These are phyloP conservation scores for Beris morrisii DNA, from an alignment of 2,888 invertebrate genomes.

Conservation along the genomic window DNA sequence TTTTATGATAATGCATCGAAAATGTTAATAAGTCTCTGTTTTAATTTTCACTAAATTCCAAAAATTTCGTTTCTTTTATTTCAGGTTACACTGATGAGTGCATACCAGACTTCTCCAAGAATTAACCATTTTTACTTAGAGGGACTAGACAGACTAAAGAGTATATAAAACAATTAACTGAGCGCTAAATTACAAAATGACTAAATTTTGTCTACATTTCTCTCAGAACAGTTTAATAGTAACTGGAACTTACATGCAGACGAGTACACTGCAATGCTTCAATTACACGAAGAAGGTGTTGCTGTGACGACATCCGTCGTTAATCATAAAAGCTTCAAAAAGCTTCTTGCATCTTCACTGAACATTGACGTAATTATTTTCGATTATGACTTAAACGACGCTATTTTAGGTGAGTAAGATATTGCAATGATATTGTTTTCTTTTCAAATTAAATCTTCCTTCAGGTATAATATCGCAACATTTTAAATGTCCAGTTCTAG, in stretches of 20 bases:
- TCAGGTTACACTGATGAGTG: slow-evolving; percentile 16
- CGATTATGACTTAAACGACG: slow-evolving; percentile 38
- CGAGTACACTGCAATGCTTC: slow-evolving; percentile 11
- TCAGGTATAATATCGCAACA: slow-evolving; percentile 18
- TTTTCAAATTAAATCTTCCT: neutral
- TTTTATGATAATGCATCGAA: no score
- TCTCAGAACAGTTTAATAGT: slow-evolving; percentile 12
- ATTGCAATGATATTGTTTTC: neutral
- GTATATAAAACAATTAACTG: slow-evolving; percentile 1
- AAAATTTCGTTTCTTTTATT: neutral
- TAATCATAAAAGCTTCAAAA: slow-evolving; percentile 33
- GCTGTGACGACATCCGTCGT: slow-evolving; percentile 18
- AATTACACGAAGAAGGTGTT: slow-evolving; percentile 32
- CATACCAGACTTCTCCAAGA: slow-evolving; percentile 7
- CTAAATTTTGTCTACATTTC: neutral
- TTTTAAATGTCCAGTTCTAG: slow-evolving; percentile 36
- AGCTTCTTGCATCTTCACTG: slow-evolving; percentile 16
- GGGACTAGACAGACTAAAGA: slow-evolving; percentile 17
- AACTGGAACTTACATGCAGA: slow-evolving; percentile 7
- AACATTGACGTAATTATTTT: slow-evolving; percentile 34
- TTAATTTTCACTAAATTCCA: no score
- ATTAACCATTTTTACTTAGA: slow-evolving; percentile 19
- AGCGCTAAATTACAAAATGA: neutral
- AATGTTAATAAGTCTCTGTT: no score
- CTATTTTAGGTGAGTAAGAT: slow-evolving; percentile 33